Conservation (phyloP, 2,113 vertebrate genomes). For the Caracal caracal region DNA sequence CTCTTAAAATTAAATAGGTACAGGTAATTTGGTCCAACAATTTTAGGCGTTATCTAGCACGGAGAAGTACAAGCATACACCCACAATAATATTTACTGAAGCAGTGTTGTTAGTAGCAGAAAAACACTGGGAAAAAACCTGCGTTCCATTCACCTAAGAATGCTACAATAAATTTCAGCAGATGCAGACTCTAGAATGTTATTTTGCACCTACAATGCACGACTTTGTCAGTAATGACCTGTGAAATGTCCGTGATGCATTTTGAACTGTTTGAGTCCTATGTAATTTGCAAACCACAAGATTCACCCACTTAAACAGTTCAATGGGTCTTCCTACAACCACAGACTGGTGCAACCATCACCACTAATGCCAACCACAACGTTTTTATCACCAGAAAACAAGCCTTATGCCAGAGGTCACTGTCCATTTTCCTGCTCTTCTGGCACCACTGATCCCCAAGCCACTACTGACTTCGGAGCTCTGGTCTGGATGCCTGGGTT, state of each 20-base stretch:
- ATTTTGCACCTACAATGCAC: background rate
- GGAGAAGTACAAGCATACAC: background rate
- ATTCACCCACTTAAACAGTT: background rate
- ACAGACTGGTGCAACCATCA: background rate
- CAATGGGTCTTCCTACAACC: background rate
- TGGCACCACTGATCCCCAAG: background rate
- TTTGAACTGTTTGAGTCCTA: constrained; percentile 12
- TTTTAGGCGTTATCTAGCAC: background rate
- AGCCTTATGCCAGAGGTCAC: background rate
- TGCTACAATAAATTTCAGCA: background rate
- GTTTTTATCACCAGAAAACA: background rate
- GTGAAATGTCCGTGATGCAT: background rate
- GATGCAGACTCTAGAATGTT: background rate
- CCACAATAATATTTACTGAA: background rate
- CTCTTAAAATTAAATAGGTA: background rate
- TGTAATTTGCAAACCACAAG: background rate
- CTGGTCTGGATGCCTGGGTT: background rate
- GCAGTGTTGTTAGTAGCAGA: background rate
- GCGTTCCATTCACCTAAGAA: background rate
- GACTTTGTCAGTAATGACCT: background rate
- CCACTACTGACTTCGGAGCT: background rate
- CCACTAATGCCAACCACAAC: background rate
- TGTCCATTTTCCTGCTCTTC: background rate
- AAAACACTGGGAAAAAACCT: background rate
- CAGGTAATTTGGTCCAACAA: background rate